Evolutionary conservation across 2,113 vertebrate genomes (phyloP).

Genomic region (Melospiza georgiana): DNA sequence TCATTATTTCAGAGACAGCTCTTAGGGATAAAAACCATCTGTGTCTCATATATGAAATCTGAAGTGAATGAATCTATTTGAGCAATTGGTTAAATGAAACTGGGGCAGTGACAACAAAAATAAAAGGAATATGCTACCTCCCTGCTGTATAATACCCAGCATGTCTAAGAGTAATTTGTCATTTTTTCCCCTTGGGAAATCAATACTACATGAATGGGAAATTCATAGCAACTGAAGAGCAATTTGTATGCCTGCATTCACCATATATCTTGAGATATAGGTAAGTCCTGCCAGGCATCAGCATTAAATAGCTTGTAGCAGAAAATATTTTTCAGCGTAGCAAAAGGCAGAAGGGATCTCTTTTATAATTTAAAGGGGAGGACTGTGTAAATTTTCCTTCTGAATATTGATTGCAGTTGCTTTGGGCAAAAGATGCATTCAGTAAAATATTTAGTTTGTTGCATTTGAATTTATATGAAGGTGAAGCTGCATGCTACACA

Average conservation of each 20-base stretch:
- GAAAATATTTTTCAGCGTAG: neutral
- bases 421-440: neutral
- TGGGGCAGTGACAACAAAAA: neutral
- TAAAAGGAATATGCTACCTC: neutral
- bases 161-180: neutral
- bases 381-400: neutral
- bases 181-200: neutral
- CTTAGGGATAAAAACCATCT: neutral
- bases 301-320: neutral
- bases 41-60: neutral
- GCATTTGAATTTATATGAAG: neutral
- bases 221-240: neutral
- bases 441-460: neutral
- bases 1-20: conserved; percentile 22
- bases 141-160: neutral
- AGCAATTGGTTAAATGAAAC: conserved; percentile 3
- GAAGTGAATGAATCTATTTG: neutral
- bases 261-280: neutral
- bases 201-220: neutral
- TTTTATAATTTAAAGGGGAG: neutral
- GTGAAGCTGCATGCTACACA: neutral
- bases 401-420: neutral
- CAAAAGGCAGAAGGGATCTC: neutral
- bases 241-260: neutral
- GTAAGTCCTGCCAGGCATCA: neutral